These are phyloP conservation scores for Poecilia latipinna DNA, from an alignment of 2,113 vertebrate genomes.

Conservation along the genomic window DNA sequence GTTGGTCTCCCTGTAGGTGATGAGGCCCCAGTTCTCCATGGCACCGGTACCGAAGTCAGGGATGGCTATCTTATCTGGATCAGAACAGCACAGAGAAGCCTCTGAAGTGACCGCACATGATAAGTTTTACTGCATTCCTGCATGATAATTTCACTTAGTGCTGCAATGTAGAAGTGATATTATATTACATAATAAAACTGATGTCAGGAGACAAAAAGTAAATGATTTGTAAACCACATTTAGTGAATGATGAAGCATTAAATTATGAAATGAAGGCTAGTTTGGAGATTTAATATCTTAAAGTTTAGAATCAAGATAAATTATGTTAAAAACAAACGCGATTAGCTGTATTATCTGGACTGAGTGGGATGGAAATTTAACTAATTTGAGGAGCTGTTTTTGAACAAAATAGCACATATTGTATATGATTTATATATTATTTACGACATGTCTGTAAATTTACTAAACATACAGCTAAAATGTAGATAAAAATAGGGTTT, in stretches of 20 bases:
- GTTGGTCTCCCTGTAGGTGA: conserved; percentile 96
- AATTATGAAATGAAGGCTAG: neutral
- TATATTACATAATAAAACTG: neutral
- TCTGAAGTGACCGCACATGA: neutral
- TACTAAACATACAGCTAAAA: too few species aligned
- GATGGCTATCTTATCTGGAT: conserved; percentile 95
- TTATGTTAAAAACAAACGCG: neutral
- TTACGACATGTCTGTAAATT: too few species aligned
- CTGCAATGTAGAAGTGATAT: neutral
- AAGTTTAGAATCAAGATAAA: neutral
- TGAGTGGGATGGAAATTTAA: too few species aligned
- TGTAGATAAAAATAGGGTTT: too few species aligned
- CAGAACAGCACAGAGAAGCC: conserved; percentile 4
- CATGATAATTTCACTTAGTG: neutral
- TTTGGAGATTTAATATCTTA: neutral
- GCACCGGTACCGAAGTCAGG: conserved; percentile 98
- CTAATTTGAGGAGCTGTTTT: too few species aligned
- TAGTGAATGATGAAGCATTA: neutral
- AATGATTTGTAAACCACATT: neutral
- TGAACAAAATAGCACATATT: too few species aligned
- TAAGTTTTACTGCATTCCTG: neutral
- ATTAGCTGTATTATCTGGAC: neutral
- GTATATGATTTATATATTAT: too few species aligned
- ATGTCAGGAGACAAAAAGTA: neutral
- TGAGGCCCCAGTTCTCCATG: conserved; percentile 99